Evolutionary conservation across 2,113 vertebrate species (phyloP), one percentile per base, ranked within the genome.

Genomic region (Alligator sinensis): DNA sequence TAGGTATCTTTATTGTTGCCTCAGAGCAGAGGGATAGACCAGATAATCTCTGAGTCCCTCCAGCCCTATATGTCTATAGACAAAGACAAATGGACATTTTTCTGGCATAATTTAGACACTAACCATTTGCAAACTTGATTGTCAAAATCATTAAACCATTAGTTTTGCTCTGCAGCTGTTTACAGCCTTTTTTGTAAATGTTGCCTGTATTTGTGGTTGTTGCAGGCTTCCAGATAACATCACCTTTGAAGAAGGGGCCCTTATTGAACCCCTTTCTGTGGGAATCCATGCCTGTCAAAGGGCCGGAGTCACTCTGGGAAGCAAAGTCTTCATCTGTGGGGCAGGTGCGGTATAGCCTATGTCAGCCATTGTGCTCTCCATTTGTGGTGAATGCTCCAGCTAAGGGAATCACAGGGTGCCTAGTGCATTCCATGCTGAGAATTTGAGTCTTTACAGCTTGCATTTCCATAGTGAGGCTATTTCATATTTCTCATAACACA

Each of bases 161-260:
- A 58, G 9, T 28, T 90, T 92, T 89, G 14, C 5, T 82, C 55
- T 21, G 11, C 82, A 27, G 1, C 30, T 22, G 6, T 66, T 61
- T 72, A 54, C 62, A 93, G 62, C 59, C 55, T 13, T 14, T 47
- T 2, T 54, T 54, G 16, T 94, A 57, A 81, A 19, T 83, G 5
- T 75, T 92, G 17, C 28, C 84, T 91, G 9, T 95, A 14, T 97
- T 58, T 80, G 60, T 95, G 27, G 24, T 90, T 93, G 70, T 92
- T 91, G 11, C 95, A 99, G 99, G 97, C 98, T 99, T 95, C 99
- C 99, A 30, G 99, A 99, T 89, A 98, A 98, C 6, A 98, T 99
- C 95, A 99, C 98, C 11, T 99, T 98, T 97, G 99, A 99, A 96
- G 99, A 99, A 97, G 99, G 99, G n/a, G 99, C 99, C 54, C 98